These are phyloP conservation scores for Camptogramma bilineatum DNA, from an alignment of 2,888 invertebrate species.

Conservation along the genomic window DNA sequence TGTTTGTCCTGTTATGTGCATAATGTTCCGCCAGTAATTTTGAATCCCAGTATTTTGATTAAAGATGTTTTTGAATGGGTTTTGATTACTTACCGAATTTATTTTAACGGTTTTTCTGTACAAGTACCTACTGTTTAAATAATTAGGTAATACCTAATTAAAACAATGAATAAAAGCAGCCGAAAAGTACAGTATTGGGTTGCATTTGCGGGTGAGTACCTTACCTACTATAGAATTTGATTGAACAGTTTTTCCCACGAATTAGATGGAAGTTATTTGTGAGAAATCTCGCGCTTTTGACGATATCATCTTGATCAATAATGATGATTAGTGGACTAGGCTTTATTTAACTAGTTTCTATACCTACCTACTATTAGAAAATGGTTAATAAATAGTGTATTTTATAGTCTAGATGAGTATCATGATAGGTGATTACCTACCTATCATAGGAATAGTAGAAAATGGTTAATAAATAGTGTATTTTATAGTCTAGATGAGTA, in stretches of 20 bases:
- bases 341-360: too few relatives aligned
- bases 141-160: too few relatives aligned
- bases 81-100: not conserved
- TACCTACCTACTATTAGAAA: too few relatives aligned
- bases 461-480: too few relatives aligned
- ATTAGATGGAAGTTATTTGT: not conserved
- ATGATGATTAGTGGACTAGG: too few relatives aligned
- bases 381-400: too few relatives aligned
- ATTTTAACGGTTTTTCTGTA: too few relatives aligned
- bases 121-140: not conserved
- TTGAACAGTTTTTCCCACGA: not conserved
- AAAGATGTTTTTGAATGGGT: not conserved
- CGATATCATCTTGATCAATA: too few relatives aligned
- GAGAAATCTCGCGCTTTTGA: not conserved
- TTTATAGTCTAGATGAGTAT: too few relatives aligned
- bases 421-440: too few relatives aligned
- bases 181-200: constrained; percentile 59
- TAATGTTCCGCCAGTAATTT: not conserved
- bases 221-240: constrained; percentile 4
- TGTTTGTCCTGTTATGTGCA: not conserved
- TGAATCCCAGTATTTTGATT: not conserved
- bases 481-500: too few relatives aligned
- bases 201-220: constrained; percentile 58
- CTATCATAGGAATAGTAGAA: too few relatives aligned
- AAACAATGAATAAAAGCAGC: constrained; percentile 13